These are phyloP conservation scores for Drosophila asahinai DNA, from an alignment of 1,140 invertebrate species.

Conservation along the genomic window DNA sequence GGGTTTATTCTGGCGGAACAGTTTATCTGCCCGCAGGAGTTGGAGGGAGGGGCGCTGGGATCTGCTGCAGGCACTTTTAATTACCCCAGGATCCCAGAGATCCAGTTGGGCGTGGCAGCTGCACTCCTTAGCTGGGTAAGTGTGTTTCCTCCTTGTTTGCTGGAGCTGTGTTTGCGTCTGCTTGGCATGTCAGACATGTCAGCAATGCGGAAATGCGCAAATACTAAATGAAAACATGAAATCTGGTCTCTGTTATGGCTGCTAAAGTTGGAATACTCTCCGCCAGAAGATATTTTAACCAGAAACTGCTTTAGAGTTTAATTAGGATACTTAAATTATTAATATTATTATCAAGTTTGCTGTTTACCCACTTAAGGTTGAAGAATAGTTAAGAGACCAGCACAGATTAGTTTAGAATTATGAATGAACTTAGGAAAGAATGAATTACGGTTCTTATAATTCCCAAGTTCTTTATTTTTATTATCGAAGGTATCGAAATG, in stretches of 20 bases:
- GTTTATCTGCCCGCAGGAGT: conserved; percentile 36
- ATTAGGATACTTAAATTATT: not conserved
- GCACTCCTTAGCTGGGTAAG: conserved; percentile 14
- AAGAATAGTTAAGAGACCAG: not conserved
- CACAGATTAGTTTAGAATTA: not conserved
- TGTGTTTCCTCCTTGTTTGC: conserved; percentile 8
- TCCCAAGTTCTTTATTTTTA: not conserved
- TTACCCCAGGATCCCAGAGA: conserved; percentile 61
- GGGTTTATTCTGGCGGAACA: conserved; percentile 22
- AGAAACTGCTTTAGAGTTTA: not conserved
- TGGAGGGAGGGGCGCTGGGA: conserved; percentile 1
- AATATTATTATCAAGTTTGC: not conserved
- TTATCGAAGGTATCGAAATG: not conserved
- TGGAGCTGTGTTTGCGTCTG: conserved; percentile 20
- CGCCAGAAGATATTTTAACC: not conserved
- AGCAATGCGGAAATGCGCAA: conserved; percentile 82
- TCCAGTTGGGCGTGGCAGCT: conserved; percentile 39
- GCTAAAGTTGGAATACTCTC: not conserved
- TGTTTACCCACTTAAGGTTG: not conserved
- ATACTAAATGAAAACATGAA: conserved; percentile 72
- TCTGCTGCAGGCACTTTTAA: conserved; percentile 66
- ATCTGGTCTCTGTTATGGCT: not conserved
- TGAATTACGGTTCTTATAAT: not conserved
- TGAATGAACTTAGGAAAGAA: not conserved
- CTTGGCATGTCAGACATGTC: conserved; percentile 75